A percentile compares a stretch with the other conserved stretches of the same genome.
These are phyloP conservation scores for Scytalopus superciliaris DNA, from an alignment of 2,113 vertebrate genomes.

Conservation along the genomic window DNA sequence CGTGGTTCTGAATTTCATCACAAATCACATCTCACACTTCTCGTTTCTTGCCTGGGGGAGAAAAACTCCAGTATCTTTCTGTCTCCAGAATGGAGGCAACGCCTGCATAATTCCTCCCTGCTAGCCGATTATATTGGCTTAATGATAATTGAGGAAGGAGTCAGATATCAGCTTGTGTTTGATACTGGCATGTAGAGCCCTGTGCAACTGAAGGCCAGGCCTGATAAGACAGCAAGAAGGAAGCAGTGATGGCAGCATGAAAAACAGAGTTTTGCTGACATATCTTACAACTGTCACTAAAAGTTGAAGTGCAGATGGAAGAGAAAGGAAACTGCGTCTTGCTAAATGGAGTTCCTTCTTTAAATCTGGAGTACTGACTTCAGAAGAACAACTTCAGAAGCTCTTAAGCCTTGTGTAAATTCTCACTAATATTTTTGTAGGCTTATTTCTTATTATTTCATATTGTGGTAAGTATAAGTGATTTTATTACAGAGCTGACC, in stretches of 20 bases:
- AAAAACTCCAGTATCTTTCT: slow-evolving; percentile 27
- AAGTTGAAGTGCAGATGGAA: neutral
- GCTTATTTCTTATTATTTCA: neutral
- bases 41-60: neutral
- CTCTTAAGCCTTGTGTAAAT: neutral
- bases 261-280: neutral
- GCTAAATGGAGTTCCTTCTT: neutral
- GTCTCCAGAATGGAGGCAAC: slow-evolving; percentile 35
- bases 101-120: slow-evolving; percentile 5
- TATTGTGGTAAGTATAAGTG: neutral
- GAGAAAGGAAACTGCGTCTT: neutral
- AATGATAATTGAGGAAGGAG: slow-evolving; percentile 35
- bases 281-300: neutral
- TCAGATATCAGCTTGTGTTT: neutral
- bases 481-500: neutral
- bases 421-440: neutral
- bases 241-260: neutral
- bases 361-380: neutral
- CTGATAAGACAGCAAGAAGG: neutral
- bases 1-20: slow-evolving; percentile 30
- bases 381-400: neutral
- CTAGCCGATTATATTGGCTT: slow-evolving; percentile 16
- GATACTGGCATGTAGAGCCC: slow-evolving; percentile 10
- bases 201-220: neutral
- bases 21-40: slow-evolving; percentile 17